A percentile compares a stretch with the other conserved stretches of the same genome.
phyloP scores from a whole-genome alignment of 2,797 vertebrate genomes.

The Myotis planiceps region DNA sequence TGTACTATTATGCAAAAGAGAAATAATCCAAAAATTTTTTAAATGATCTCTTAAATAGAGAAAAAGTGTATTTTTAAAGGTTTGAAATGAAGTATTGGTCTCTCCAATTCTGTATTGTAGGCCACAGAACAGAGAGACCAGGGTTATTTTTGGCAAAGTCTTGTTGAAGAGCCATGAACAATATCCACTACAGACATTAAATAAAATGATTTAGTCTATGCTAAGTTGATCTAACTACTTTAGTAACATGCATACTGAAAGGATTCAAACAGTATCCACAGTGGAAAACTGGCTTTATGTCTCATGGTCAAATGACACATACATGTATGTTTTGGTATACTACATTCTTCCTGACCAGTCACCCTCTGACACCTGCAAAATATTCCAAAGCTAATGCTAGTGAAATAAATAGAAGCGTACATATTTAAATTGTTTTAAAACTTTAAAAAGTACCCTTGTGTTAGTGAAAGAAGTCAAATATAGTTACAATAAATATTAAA shows the following conservation, averaged over 20 bases:
- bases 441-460: not conserved
- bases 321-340: not conserved
- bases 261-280: not conserved
- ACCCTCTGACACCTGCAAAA: slow-evolving; percentile 60
- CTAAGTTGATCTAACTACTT: not conserved
- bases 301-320: not conserved
- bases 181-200: not conserved
- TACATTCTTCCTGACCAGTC: not conserved
- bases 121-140: not conserved
- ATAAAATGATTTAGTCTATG: not conserved
- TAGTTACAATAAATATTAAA: slow-evolving; percentile 19
- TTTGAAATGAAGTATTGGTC: not conserved
- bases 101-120: not conserved
- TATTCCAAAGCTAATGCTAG: slow-evolving; percentile 2
- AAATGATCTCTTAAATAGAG: not conserved
- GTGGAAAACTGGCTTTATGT: not conserved
- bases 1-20: not conserved
- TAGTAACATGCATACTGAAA: not conserved
- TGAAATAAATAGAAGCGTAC: not conserved
- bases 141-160: slow-evolving; percentile 6
- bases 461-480: not conserved
- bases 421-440: not conserved
- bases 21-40: not conserved
- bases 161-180: not conserved
- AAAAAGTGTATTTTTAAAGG: not conserved